Conservation (phyloP, 2,797 vertebrate genomes). For the Mergus octosetaceus region DNA sequence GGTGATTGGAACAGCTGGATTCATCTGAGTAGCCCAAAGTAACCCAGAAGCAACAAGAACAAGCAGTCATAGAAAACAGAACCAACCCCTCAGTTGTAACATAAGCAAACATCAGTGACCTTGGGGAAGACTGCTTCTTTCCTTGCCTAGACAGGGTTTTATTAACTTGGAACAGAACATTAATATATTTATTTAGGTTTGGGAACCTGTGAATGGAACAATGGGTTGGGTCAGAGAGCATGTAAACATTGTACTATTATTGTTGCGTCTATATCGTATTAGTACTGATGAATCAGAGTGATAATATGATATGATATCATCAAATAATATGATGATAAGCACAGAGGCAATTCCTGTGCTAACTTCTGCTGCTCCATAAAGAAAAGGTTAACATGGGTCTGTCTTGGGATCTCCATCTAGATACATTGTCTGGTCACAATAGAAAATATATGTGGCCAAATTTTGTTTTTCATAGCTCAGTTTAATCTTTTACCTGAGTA, state of each 20-base stretch:
- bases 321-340: neutral
- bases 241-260: neutral
- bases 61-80: neutral
- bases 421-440: neutral
- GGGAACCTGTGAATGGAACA: neutral
- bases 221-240: neutral
- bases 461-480: neutral
- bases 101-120: neutral
- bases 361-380: neutral
- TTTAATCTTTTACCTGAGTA: neutral
- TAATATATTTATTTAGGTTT: conserved; percentile 8
- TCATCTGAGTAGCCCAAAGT: neutral
- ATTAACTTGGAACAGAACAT: conserved; percentile 1
- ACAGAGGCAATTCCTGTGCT: neutral
- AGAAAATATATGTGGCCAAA: neutral
- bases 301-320: neutral
- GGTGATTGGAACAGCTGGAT: neutral
- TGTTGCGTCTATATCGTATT: neutral
- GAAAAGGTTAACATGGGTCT: neutral
- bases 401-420: neutral
- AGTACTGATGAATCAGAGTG: neutral
- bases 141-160: neutral
- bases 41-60: neutral
- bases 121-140: neutral
- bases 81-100: neutral